These are phyloP conservation scores for Cenopis cana DNA, from an alignment of 2,888 invertebrate species.

Conservation along the genomic window DNA sequence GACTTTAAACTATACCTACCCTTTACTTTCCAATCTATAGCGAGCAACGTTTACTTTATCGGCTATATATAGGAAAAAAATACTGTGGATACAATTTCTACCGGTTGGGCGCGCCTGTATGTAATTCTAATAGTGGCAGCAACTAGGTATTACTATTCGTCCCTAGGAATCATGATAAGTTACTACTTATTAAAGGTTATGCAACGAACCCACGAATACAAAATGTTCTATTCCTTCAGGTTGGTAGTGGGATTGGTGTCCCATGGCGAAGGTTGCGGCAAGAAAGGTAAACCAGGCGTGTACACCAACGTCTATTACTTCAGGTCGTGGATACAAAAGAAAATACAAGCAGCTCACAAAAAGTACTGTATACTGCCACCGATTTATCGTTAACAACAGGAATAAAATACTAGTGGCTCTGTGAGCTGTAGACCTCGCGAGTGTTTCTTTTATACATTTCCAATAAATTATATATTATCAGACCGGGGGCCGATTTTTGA, in stretches of 20 bases:
- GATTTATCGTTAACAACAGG: not conserved
- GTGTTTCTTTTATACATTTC: no score
- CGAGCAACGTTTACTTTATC: no score
- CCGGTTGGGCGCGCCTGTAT: no score
- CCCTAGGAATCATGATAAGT: not conserved
- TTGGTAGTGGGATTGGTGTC: constrained; percentile 72
- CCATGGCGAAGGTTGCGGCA: constrained; percentile 73
- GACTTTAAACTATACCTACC: no score
- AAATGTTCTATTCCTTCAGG: constrained; percentile 53
- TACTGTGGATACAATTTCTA: no score
- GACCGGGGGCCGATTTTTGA: no score
- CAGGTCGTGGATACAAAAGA: constrained; percentile 62
- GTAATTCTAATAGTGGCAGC: not conserved
- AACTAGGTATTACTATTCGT: not conserved
- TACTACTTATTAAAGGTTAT: not conserved
- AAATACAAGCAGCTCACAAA: constrained; percentile 51
- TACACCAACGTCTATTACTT: constrained; percentile 68
- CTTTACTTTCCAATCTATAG: no score
- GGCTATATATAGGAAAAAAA: no score
- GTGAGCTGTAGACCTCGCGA: no score
- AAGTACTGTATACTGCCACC: constrained; percentile 50
- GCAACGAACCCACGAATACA: not conserved
- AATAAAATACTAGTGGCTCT: no score
- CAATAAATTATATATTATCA: no score
- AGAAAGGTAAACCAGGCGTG: constrained; percentile 66